Base-by-base conservation (phyloP, 1,140 invertebrate genomes). In the Drosophila pachea region DNA sequence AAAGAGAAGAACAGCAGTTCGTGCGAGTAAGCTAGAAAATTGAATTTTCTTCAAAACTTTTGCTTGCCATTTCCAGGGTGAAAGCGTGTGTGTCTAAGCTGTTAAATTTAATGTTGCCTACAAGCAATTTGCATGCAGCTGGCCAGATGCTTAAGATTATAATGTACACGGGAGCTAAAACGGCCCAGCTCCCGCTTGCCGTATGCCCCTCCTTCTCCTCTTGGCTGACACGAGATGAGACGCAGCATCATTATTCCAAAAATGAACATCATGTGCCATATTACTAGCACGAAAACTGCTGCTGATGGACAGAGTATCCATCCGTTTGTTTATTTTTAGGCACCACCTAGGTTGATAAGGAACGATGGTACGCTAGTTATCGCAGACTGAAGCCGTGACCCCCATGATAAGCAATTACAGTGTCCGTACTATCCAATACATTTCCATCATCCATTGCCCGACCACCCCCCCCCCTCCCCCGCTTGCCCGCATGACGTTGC, bases 121-220 rank as follows among this genome's bases (percentile, higher is more conserved):
- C 72, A 61, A 74, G 72, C 72, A 71, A 74, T 74, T 74, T 74
- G 56, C 61, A 61, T 74, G 63, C 68, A 68, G 62, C 47, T 62
- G 68, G 68, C 43, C 52, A 62, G 55, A 42, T 66, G 62, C 63
- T 74, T 68, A 67, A 72, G 62, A 72, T 68, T 62, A 74, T 72
- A 72, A 74, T 59, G 53, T 63, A 45, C 62, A 67, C 43, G 33
- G 58, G 40, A 36, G 35, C 42, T 32, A 31, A 49, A 66, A 71
- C 16, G n/a, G 61, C 22, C 22, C 22, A 22, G 42, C 60, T 56
- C 62, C 62, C 47, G 52, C 58, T 7, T 38, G 61, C 50, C 56
- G n/a, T 66, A 60, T 43, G 7, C 36, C n/a, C 9, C 1, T 40
- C 9, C 9, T n/a, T 5, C 49, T 29, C 31, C 8, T n/a, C 52